Percentiles rank a stretch among this genome's conserved stretches.
phyloP scores from a whole-genome alignment of 1,140 invertebrate species.

The Protaetia brevitarsis region DNA sequence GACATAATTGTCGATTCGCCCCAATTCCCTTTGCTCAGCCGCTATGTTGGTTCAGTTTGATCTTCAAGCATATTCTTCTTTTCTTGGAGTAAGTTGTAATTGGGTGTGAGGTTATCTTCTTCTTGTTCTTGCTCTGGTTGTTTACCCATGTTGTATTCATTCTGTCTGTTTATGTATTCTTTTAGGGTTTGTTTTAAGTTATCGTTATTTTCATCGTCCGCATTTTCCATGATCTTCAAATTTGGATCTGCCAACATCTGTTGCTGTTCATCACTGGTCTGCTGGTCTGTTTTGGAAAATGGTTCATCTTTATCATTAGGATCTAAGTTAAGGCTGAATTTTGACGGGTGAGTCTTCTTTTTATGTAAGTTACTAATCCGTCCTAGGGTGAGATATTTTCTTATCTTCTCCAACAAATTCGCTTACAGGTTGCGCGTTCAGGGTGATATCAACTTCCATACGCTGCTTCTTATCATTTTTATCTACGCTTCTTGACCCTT shows the following conservation, averaged over 20 bases:
- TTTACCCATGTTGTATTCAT: neutral
- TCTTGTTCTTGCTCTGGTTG: neutral
- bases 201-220: conserved; percentile 8
- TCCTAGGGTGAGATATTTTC: neutral
- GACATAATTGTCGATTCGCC: conserved; percentile 15
- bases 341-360: neutral
- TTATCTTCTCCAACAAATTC: neutral
- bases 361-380: neutral
- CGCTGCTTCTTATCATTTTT: neutral
- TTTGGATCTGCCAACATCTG: conserved; percentile 2
- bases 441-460: neutral
- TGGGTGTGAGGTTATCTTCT: neutral
- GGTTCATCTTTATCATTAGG: neutral
- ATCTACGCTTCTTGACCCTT: neutral
- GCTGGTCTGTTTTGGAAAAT: neutral
- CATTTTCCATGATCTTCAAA: neutral
- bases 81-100: conserved; percentile 1
- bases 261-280: neutral
- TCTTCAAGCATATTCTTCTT: conserved; percentile 29
- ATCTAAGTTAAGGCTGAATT: neutral
- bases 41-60: conserved; percentile 31
- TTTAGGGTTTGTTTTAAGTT: conserved; percentile 2
- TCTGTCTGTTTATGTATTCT: conserved; percentile 8
- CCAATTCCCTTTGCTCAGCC: conserved; percentile 29
- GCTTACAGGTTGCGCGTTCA: neutral